Evolutionary conservation across 2,888 invertebrate species (phyloP).

Genomic region (Drosophila demipolita): DNA sequence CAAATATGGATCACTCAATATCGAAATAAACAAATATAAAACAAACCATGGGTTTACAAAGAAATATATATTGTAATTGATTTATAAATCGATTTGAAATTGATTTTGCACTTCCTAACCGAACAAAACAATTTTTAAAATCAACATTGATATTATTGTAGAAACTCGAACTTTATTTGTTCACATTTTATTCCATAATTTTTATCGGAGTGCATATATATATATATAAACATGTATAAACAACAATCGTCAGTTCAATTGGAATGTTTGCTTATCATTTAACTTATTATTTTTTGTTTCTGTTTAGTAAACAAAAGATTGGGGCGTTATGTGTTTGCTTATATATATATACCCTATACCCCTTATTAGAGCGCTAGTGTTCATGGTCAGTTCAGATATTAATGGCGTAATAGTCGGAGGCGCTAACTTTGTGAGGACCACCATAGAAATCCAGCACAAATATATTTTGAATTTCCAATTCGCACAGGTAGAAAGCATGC

Average conservation of each 20-base stretch:
- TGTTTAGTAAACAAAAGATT: conserved; percentile 14
- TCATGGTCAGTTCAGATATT: conserved; percentile 28
- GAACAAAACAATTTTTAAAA: not conserved
- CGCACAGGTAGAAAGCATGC: conserved; percentile 92
- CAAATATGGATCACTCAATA: not conserved
- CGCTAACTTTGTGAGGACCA: conserved; percentile 86
- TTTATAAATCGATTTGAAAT: not conserved
- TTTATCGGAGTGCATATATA: not conserved
- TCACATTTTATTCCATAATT: not conserved
- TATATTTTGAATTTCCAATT: conserved; percentile 90
- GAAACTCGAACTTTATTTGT: not conserved
- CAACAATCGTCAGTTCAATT: conserved; percentile 7
- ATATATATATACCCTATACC: not conserved
- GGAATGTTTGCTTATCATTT: conserved; percentile 13
- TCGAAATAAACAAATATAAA: conserved; percentile 10
- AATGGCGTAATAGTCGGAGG: conserved; percentile 60
- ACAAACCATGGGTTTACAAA: conserved; percentile 17
- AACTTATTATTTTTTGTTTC: not conserved
- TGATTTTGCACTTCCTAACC: not conserved
- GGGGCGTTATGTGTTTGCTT: not conserved
- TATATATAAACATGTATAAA: not conserved
- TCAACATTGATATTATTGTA: not conserved
- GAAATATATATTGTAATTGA: not conserved
- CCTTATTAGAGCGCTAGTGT: not conserved
- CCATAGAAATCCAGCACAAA: conserved; percentile 93